Evolutionary conservation across 92 coral and sea anemone genomes (phyloP).

Genomic region (Galaxea fascicularis): DNA sequence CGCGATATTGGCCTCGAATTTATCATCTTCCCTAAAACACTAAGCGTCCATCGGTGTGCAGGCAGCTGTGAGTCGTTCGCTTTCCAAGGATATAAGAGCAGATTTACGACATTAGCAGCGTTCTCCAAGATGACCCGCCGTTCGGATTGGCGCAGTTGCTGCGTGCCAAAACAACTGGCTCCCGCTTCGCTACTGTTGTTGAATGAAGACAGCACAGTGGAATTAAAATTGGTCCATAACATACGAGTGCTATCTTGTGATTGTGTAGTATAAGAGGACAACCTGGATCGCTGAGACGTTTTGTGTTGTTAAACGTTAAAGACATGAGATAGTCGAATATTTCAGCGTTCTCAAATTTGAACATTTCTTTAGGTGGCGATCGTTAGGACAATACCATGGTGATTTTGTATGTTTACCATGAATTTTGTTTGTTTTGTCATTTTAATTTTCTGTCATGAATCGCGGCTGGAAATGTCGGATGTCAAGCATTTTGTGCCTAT

Average conservation of each 20-base stretch:
- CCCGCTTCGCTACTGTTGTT: background rate
- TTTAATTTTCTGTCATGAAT: too few species aligned
- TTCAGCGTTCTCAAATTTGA: too few species aligned
- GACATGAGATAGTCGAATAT: too few species aligned
- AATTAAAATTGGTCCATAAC: background rate
- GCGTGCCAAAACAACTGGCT: background rate
- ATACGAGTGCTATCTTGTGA: background rate
- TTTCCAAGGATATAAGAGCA: background rate
- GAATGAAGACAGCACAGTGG: background rate
- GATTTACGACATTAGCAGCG: too few species aligned
- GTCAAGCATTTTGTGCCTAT: too few species aligned
- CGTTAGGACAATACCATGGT: too few species aligned
- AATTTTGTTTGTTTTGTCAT: too few species aligned
- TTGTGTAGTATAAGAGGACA: background rate
- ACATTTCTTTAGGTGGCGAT: too few species aligned
- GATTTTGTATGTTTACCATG: too few species aligned
- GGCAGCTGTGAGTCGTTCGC: constrained; percentile 14
- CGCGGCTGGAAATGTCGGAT: too few species aligned
- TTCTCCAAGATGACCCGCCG: background rate
- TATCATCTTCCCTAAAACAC: background rate
- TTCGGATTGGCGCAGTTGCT: background rate
- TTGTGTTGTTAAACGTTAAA: too few species aligned
- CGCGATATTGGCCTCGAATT: background rate
- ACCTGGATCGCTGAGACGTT: background rate
- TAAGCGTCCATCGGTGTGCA: background rate